Base-by-base conservation (phyloP, 2,797 vertebrate genomes). In the Urophycis tenuis region DNA sequence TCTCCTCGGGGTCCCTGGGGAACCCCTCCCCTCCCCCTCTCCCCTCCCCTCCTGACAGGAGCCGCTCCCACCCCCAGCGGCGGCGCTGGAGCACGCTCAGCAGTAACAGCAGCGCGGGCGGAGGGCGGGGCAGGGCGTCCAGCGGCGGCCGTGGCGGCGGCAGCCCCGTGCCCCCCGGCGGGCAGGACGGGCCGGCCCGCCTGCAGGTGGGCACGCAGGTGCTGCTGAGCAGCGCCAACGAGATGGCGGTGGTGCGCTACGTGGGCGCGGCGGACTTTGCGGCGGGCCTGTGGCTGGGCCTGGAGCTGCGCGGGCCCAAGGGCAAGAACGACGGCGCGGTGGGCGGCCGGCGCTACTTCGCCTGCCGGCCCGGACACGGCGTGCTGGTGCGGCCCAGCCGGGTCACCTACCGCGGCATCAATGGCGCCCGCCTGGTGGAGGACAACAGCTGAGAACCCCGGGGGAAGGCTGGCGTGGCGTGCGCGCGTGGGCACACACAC, bases 261-360 rank as follows among this genome's bases (percentile, higher is more conserved):
- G 85, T 99, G 79, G 98, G 98, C 36, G 91, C 93, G 3, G 90
- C 96, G 0, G 95, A 95, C 88, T 99, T 99, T 74, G 96, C 96
- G 0, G 88, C 94, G 0, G 97, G 97, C 0, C 80, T 95, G 1
- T 99, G 97, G 97, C 92, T 99, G 0, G 97, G 98, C 1, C 92
- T 99, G 17, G 98, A 99, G 85, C 95, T 99, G 3, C 93, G 95
- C 8, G 93, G 91, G 0, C 89, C 96, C 72, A 96, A 94, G 86
- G 98, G 98, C 0, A 97, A 92, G 82, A 97, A 99, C 0, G 96
- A 99, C 0, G 98, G 98, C 8, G 93, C 93, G 0, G 97, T 99
- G 81, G 95, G 94, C 0, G 93, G 92, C 0, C 95, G 90, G 1
- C 94, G 95, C 67, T 99, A 99, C 79, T 99, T 99, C 91, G 94